Base-by-base conservation (phyloP, 2,797 vertebrate species). In the Hyperoplus immaculatus region DNA sequence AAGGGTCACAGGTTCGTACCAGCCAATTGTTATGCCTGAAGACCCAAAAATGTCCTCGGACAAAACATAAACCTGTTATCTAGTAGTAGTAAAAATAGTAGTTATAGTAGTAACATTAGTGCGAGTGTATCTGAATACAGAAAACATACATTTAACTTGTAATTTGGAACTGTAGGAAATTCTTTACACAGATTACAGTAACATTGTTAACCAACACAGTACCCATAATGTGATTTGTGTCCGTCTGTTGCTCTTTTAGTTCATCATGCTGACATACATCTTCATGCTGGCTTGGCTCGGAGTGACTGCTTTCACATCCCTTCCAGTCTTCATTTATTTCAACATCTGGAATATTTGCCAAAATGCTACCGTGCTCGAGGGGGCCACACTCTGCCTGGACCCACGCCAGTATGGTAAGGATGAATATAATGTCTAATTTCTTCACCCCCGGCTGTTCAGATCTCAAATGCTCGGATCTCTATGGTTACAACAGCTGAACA, bases 271-370 rank as follows among this genome's bases (percentile, higher is more conserved):
- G 97, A 99, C 98, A 12, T 99, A 99, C 92, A 95, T 99, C 88
- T 99, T 99, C 95, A 99, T 99, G 97, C 90, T 99, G 95, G 98
- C 98, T 87, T 99, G 98, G 98, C 96, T 99, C 14, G 98, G 97
- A 0, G 97, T 99, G 83, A 98, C 98, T 1, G 98, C 97, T 10
- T 99, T 99, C 86, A 99, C 98, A 75, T 97, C 97, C 66, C 94
- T 99, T 77, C 98, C 98, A 0, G 98, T 99, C 91, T 99, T 98
- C 84, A 97, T 99, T 94, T 99, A 99, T 90, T 99, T 99, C 94
- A 99, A 99, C 85, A 96, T 99, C 93, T 99, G 98, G 98, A 98
- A 96, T 84, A 97, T 99, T 88, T 99, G 98, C 94, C 96, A 97
- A 90, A 99, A 99, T 60, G 93, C 95, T 41, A 99, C 98, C 0